A percentile compares a stretch with the other conserved stretches of the same genome.
These are phyloP conservation scores for Dryobota labecula DNA, from an alignment of 2,888 invertebrate genomes.

Conservation along the genomic window DNA sequence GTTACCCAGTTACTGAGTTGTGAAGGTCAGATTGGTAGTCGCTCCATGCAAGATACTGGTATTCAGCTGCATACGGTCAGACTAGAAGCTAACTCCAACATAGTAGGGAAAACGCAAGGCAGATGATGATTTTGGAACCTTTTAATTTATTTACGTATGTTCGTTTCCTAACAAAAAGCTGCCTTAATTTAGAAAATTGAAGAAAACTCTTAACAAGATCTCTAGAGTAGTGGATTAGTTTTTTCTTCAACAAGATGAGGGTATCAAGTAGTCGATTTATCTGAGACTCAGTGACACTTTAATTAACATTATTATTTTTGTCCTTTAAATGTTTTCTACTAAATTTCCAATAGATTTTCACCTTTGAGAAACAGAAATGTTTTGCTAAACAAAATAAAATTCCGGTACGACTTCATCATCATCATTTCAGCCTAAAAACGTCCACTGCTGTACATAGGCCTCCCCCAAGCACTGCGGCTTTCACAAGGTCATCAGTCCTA, in stretches of 20 bases:
- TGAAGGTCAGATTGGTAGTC: background rate
- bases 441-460: too few species aligned
- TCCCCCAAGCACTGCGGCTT: too few species aligned
- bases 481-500: too few species aligned
- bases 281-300: conserved; percentile 43
- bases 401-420: too few species aligned
- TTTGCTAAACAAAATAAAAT: background rate
- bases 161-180: background rate
- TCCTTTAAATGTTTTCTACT: conserved; percentile 25
- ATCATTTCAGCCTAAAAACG: too few species aligned
- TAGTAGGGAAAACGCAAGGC: background rate
- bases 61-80: background rate
- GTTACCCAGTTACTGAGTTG: background rate
- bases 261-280: conserved; percentile 42
- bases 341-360: conserved; percentile 27
- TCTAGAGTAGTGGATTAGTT: conserved; percentile 27
- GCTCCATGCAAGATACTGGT: background rate
- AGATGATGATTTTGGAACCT: background rate
- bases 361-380: conserved; percentile 21
- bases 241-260: conserved; percentile 54
- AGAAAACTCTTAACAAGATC: conserved; percentile 14
- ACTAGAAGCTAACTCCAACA: background rate
- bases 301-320: conserved; percentile 33
- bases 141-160: background rate
- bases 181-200: conserved; percentile 3